Evolutionary conservation across 2,113 vertebrate species (phyloP).

Genomic region (Taxidea taxus): DNA sequence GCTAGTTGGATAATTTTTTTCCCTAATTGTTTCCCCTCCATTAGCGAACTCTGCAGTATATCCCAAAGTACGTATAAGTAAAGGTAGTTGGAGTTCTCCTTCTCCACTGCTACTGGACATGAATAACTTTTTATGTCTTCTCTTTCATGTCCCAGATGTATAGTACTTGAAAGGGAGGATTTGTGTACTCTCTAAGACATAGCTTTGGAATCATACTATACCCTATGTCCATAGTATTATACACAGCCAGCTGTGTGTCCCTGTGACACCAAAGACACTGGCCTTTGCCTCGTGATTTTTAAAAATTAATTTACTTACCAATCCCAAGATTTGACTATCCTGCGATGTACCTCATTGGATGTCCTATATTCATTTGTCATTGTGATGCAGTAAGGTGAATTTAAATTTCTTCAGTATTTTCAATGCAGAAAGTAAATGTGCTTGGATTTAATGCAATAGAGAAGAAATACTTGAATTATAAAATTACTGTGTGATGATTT

Average conservation of each 20-base stretch:
- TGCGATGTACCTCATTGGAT: background rate
- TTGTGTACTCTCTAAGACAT: background rate
- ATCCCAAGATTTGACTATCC: background rate
- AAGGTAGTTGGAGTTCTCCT: background rate
- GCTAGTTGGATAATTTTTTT: background rate
- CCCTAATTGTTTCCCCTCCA: background rate
- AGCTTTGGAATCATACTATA: background rate
- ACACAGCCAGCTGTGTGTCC: background rate
- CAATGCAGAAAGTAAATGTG: background rate
- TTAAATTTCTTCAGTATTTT: slow-evolving; percentile 18
- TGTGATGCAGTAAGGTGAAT: background rate
- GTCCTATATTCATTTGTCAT: background rate
- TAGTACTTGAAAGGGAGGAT: background rate
- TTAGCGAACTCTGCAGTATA: background rate
- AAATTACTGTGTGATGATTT: slow-evolving; percentile 25
- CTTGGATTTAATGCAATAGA: background rate
- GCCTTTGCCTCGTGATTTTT: background rate
- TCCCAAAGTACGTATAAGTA: background rate
- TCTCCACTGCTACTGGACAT: background rate
- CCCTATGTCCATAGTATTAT: rapidly evolving
- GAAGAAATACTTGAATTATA: slow-evolving; percentile 42
- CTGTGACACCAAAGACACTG: background rate
- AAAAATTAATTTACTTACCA: background rate
- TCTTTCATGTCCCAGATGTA: background rate
- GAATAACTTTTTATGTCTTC: background rate